A percentile compares a stretch with the other conserved stretches of the same genome.
Evolutionary conservation across 2,797 vertebrate species (phyloP).

Genomic region (Eurystomus glaucurus): DNA sequence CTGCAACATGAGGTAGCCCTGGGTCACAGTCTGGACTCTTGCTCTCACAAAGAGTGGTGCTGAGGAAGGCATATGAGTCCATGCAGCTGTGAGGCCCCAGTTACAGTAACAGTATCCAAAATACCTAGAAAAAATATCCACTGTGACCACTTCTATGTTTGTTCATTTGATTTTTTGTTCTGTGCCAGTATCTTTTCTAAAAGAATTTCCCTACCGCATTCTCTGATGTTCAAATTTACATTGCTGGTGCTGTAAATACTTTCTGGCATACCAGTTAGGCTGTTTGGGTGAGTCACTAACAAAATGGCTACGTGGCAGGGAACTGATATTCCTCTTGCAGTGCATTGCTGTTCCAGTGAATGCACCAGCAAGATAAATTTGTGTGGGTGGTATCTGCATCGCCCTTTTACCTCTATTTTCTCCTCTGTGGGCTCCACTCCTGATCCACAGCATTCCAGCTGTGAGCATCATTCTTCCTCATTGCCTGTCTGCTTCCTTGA

Average conservation of each 20-base stretch:
- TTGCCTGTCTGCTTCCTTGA: neutral
- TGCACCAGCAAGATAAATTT: neutral
- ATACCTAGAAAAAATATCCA: neutral
- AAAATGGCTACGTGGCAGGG: neutral
- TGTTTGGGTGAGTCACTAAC: neutral
- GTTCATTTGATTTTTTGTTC: neutral
- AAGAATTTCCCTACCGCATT: neutral
- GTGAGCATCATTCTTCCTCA: neutral
- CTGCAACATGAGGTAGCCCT: neutral
- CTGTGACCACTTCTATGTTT: rapidly evolving
- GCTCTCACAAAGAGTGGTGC: neutral
- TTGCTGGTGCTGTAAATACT: neutral
- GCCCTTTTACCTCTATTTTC: conserved; percentile 22
- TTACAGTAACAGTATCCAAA: neutral
- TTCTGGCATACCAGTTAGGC: neutral
- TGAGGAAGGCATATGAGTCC: neutral
- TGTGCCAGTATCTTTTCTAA: neutral
- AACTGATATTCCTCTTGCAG: neutral
- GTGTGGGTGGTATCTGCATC: neutral
- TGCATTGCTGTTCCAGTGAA: neutral
- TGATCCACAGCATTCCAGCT: neutral
- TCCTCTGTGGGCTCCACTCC: neutral
- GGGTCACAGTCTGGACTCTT: conserved; percentile 27
- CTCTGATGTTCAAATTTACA: neutral
- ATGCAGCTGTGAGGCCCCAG: neutral